Evolutionary conservation across 2,113 vertebrate genomes (phyloP), one percentile per base, ranked within the genome.

Genomic region (Fregetta grallaria): DNA sequence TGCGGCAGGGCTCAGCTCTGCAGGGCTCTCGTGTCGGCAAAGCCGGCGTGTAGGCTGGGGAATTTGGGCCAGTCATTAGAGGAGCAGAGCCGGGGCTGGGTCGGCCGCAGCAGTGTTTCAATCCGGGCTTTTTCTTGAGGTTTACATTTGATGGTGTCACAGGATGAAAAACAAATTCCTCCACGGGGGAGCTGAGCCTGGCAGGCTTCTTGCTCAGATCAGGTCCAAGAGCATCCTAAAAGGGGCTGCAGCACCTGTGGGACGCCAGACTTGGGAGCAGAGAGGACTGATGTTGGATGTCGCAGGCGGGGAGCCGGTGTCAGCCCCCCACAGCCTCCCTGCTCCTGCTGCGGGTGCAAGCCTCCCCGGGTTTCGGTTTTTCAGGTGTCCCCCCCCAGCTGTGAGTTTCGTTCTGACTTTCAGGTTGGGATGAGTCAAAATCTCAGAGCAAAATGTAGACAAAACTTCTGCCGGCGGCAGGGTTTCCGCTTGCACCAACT

Each of bases 311-410:
- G 76, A 55, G 1, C 10, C 1, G 0, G 13, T 15, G 34, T 11
- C 36, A 58, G 34, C 29, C 34, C 29, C 7, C 44, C 2, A 15
- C 65, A 44, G 32, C 49, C 22, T 32, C 74, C 36, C 44, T 11
- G 0, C 20, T 22, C 45, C 0, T 0, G 18, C 10, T 1, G 15
- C 0, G 7, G 32, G 45, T n/a, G 10, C 20, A 4, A 59, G 3
- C 56, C 62, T 56, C 68, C 38, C 22, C 1, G 0, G 40, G 14
- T 80, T 66, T 65, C 0, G 0, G 23, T 40, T 45, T 56, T 49
- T 86, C n/a, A 19, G 47, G 18, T 47, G 6, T 4, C 10, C 8
- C 32, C 45, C 12, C 36, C 5, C 16, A 18, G 0, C 15, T 3
- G 3, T 16, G 12, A 71, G 71, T 79, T 94, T 93, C 44, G 0